Evolutionary conservation across 2,888 invertebrate genomes (phyloP).

Genomic region (Crossocerus cetratus): DNA sequence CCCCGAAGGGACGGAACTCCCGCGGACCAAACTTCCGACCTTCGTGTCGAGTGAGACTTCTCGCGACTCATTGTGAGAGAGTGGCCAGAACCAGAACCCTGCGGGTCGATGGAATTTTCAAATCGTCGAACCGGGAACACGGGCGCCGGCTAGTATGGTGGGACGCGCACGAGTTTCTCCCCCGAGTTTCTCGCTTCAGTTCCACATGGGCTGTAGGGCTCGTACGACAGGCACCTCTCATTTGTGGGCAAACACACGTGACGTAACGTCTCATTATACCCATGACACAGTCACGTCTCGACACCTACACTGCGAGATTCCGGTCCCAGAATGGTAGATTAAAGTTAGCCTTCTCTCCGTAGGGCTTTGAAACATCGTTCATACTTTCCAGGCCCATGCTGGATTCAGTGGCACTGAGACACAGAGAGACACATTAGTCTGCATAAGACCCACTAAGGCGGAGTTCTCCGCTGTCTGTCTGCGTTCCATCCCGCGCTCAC

Average conservation of each 20-base stretch:
- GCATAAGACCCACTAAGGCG: no score
- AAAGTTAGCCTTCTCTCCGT: slow-evolving; percentile 38
- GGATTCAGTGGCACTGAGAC: slow-evolving; percentile 49
- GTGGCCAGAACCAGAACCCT: no score
- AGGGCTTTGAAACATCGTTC: slow-evolving; percentile 40
- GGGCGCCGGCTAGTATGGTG: neutral
- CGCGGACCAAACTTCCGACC: neutral
- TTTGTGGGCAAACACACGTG: slow-evolving; percentile 27
- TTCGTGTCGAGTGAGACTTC: neutral
- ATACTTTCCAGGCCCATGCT: slow-evolving; percentile 34
- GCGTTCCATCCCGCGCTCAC: neutral
- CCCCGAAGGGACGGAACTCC: neutral
- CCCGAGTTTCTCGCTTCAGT: slow-evolving; percentile 9
- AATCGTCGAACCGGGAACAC: neutral
- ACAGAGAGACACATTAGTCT: neutral
- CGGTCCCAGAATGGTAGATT: slow-evolving; percentile 51
- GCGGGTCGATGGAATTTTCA: neutral
- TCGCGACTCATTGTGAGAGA: no score
- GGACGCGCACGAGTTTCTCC: slow-evolving; percentile 18
- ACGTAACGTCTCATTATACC: slow-evolving; percentile 30
- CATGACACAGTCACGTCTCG: slow-evolving; percentile 43
- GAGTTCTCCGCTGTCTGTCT: neutral
- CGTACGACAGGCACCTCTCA: slow-evolving; percentile 27
- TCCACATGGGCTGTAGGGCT: slow-evolving; percentile 37
- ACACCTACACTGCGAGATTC: slow-evolving; percentile 45